A percentile compares a stretch with the other conserved stretches of the same genome.
Evolutionary conservation across 1,140 invertebrate genomes (phyloP).

Genomic region (Asobara japonica): DNA sequence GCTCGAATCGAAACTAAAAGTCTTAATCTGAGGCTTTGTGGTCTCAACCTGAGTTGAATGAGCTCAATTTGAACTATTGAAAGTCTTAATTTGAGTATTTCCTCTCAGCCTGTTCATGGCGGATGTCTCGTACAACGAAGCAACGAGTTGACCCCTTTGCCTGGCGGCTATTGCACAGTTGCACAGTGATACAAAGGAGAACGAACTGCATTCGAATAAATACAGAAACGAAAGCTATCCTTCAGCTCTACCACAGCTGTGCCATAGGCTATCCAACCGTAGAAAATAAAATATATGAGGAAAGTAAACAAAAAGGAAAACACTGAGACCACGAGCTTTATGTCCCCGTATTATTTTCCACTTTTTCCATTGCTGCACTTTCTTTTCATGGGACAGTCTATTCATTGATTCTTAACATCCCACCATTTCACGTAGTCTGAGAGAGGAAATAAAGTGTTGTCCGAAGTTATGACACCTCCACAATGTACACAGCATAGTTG

Average conservation of each 20-base stretch:
- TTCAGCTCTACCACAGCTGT: background rate
- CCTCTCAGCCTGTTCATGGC: background rate
- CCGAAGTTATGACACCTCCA: background rate
- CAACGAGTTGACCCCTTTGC: slow-evolving; percentile 1
- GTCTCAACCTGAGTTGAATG: no score
- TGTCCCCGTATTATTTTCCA: background rate
- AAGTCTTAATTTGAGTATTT: no score
- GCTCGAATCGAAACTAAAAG: no score
- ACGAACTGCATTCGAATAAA: background rate
- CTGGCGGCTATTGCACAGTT: no score
- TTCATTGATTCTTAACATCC: background rate
- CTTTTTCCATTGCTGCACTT: background rate
- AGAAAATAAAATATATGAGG: background rate
- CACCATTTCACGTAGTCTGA: background rate
- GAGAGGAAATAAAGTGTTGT: background rate
- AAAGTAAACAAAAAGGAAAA: background rate
- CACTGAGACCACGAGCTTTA: background rate
- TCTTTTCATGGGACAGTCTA: background rate
- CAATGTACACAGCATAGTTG: background rate
- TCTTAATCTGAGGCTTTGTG: no score
- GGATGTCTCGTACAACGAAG: background rate
- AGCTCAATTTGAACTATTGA: no score
- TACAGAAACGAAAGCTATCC: background rate
- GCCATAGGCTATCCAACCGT: background rate
- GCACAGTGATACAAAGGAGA: slow-evolving; percentile 9